Percentiles rank a stretch among this genome's conserved stretches.
phyloP scores from a whole-genome alignment of 1,140 invertebrate species.

The Drosophila littoralis region DNA sequence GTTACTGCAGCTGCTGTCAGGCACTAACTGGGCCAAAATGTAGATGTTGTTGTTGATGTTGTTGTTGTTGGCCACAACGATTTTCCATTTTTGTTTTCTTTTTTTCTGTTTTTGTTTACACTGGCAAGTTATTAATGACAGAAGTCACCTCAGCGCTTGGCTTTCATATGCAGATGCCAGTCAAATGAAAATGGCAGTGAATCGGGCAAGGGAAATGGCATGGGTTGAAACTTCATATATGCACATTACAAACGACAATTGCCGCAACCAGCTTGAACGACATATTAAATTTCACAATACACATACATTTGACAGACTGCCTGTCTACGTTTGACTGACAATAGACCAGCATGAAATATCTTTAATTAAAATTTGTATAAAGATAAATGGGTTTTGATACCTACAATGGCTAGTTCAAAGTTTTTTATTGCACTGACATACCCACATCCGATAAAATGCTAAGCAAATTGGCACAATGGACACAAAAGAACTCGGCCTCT shows the following conservation, averaged over 20 bases:
- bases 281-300: slow-evolving; percentile 22
- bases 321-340: slow-evolving; percentile 38
- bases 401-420: slow-evolving; percentile 61
- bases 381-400: slow-evolving; percentile 81
- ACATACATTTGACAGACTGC: slow-evolving; percentile 1
- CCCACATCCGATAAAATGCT: slow-evolving; percentile 55
- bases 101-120: slow-evolving; percentile 45
- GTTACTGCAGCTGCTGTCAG: slow-evolving; percentile 74
- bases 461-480: slow-evolving; percentile 74
- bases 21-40: slow-evolving; percentile 45
- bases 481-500: slow-evolving; percentile 19
- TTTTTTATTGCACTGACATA: slow-evolving; percentile 67
- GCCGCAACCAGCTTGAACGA: slow-evolving; percentile 52
- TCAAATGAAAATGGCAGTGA: slow-evolving; percentile 6
- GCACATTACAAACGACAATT: slow-evolving; percentile 62
- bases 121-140: slow-evolving; percentile 77
- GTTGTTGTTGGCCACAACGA: slow-evolving; percentile 14
- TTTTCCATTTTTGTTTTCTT: slow-evolving; percentile 23
- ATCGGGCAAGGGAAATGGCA: background rate
- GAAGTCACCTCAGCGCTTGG: slow-evolving; percentile 53
- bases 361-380: slow-evolving; percentile 82
- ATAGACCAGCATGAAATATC: slow-evolving; percentile 77
- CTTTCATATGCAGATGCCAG: slow-evolving; percentile 70
- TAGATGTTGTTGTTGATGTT: slow-evolving; percentile 1
- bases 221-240: slow-evolving; percentile 32